Percentiles rank a stretch among this genome's conserved stretches.
Conservation (phyloP, 2,797 vertebrate genomes). For the Protosalanx chinensis region DNA sequence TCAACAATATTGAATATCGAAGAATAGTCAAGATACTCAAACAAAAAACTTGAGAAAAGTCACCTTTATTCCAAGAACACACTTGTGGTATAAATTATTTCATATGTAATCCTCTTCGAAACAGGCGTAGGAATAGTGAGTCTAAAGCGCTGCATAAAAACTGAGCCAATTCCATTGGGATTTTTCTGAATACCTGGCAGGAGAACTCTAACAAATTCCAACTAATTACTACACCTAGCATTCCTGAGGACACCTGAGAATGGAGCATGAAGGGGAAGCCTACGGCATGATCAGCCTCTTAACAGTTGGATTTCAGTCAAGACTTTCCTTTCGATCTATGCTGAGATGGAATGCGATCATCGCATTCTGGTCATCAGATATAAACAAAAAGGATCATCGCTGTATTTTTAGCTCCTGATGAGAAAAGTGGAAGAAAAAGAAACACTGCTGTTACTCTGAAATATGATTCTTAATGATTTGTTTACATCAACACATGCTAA, state of each 20-base stretch:
- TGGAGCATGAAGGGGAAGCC: slow-evolving; percentile 30
- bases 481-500: slow-evolving; percentile 21
- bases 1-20: no score
- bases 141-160: slow-evolving; percentile 1
- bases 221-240: slow-evolving; percentile 10
- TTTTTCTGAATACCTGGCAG: slow-evolving; percentile 13
- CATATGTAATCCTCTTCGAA: slow-evolving; percentile 16
- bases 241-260: background rate
- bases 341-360: background rate
- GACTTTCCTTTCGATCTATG: slow-evolving; percentile 16
- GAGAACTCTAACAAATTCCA: slow-evolving; percentile 10
- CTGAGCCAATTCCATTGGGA: slow-evolving; percentile 5
- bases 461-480: slow-evolving; percentile 15
- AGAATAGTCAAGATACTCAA: slow-evolving; percentile 24
- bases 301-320: slow-evolving; percentile 29
- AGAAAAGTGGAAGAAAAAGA: background rate
- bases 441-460: background rate
- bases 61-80: slow-evolving; percentile 14
- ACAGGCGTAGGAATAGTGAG: background rate
- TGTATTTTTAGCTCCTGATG: background rate
- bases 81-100: slow-evolving; percentile 13
- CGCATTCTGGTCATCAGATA: no score
- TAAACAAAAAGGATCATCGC: background rate
- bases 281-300: slow-evolving; percentile 34
- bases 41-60: slow-evolving; percentile 10